Conservation (phyloP, 2,113 vertebrate species). For the Anolis sagrei region DNA sequence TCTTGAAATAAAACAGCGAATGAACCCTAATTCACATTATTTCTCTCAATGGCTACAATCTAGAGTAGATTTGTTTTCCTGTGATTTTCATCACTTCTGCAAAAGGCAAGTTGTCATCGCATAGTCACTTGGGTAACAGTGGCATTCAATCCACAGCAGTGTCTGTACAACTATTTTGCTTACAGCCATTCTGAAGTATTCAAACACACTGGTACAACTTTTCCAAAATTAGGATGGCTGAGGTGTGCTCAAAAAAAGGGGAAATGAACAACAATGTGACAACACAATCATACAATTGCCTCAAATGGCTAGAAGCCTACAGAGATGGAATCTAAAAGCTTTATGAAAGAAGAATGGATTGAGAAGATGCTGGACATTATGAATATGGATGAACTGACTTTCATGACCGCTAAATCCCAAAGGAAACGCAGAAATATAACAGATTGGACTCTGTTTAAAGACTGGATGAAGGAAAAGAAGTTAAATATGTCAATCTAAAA, state of each 20-base stretch:
- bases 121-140: not conserved
- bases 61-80: not conserved
- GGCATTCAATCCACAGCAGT: not conserved
- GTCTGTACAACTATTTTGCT: not conserved
- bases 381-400: too few species aligned
- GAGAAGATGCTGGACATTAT: too few species aligned
- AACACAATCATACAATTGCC: too few species aligned
- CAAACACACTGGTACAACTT: not conserved
- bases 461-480: too few species aligned
- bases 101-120: not conserved
- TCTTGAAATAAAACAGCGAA: not conserved
- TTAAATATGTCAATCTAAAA: too few species aligned
- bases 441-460: too few species aligned
- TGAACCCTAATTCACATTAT: too few species aligned
- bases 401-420: too few species aligned
- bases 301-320: not conserved
- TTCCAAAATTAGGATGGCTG: not conserved
- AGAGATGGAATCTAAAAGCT: not conserved
- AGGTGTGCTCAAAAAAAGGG: not conserved
- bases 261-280: not conserved
- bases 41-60: not conserved
- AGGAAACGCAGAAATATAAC: too few species aligned
- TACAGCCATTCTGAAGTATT: not conserved
- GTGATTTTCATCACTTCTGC: not conserved
- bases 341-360: too few species aligned